Conservation (phyloP, 2,113 vertebrate genomes). For the Thomomys bottae region DNA sequence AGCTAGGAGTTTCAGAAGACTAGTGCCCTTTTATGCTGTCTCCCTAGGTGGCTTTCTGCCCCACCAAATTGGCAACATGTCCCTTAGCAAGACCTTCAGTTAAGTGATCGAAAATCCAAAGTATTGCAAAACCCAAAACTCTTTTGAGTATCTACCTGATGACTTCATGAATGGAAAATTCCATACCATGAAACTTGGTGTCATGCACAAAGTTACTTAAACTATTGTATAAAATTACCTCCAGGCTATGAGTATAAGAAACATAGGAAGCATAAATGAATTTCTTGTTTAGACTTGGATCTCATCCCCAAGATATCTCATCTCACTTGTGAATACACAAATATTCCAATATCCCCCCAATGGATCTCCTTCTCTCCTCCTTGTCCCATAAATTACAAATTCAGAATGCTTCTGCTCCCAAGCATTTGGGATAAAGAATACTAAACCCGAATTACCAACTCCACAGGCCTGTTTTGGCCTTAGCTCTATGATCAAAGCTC, state of each 20-base stretch:
- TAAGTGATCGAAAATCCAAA: not conserved
- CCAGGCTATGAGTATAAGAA: not conserved
- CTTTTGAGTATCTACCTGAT: not conserved
- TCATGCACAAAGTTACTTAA: slow-evolving; percentile 9
- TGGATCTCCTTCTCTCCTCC: too few relatives aligned
- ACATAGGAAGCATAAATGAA: not conserved
- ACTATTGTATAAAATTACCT: not conserved
- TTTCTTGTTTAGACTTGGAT: not conserved
- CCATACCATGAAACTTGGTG: not conserved
- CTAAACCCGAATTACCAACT: not conserved
- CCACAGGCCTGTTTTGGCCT: not conserved
- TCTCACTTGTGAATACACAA: not conserved
- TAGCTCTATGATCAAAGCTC: not conserved
- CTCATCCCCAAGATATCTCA: not conserved
- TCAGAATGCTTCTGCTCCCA: not conserved
- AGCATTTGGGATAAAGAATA: not conserved
- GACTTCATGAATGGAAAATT: not conserved
- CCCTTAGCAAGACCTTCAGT: not conserved
- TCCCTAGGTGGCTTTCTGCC: not conserved
- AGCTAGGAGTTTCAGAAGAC: not conserved
- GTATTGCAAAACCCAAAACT: not conserved
- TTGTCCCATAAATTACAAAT: not conserved
- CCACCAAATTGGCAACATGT: not conserved
- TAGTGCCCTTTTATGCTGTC: not conserved
- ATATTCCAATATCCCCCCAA: not conserved